phyloP scores from a whole-genome alignment of 2,888 invertebrate genomes.

The Drosophila helvetica region DNA sequence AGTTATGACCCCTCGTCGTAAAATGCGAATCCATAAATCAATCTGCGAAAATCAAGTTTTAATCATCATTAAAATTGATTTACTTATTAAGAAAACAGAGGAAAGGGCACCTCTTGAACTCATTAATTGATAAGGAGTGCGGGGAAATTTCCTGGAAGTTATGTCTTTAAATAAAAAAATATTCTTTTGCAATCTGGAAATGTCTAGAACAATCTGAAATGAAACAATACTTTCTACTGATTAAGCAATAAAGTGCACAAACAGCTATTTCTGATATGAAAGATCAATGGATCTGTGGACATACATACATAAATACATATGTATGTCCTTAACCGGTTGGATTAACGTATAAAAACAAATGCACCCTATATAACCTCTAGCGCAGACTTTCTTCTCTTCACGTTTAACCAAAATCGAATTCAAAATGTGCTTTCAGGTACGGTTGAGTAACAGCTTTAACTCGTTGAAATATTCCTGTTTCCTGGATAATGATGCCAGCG shows the following conservation, averaged over 20 bases:
- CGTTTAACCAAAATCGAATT: not conserved
- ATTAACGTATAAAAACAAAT: too few relatives aligned
- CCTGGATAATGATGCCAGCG: slow-evolving; percentile 33
- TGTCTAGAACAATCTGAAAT: slow-evolving; percentile 7
- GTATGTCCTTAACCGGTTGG: too few relatives aligned
- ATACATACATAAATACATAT: too few relatives aligned
- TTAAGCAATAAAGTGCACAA: too few relatives aligned
- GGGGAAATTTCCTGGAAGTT: not conserved
- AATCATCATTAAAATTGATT: slow-evolving; percentile 5
- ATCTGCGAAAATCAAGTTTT: slow-evolving; percentile 21
- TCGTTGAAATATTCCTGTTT: slow-evolving; percentile 2
- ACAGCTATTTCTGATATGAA: not conserved
- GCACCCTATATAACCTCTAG: not conserved
- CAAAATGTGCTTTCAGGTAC: not conserved
- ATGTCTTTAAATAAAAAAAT: not conserved
- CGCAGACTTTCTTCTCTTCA: not conserved
- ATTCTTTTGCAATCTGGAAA: slow-evolving; percentile 8
- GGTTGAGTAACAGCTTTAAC: not conserved
- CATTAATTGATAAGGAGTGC: slow-evolving; percentile 55
- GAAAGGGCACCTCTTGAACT: slow-evolving; percentile 46
- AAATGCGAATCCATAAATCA: not conserved
- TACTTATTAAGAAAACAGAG: not conserved
- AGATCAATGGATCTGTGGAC: not conserved
- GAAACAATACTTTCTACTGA: not conserved
- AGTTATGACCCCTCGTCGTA: slow-evolving; percentile 55